These are phyloP conservation scores for Drosophila albomicans DNA, from an alignment of 1,140 invertebrate species.

Conservation along the genomic window DNA sequence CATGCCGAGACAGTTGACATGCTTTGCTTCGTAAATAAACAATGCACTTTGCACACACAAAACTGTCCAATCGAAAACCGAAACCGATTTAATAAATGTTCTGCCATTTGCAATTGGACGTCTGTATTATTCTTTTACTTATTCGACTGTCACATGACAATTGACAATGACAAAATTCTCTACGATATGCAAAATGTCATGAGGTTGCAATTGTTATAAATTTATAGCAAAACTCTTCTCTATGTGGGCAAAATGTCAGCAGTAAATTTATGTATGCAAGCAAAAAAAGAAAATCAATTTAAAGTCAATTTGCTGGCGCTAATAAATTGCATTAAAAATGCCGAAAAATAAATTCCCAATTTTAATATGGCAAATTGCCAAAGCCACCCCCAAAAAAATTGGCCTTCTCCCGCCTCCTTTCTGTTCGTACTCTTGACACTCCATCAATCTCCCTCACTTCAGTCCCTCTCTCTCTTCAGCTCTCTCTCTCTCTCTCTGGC, in stretches of 20 bases:
- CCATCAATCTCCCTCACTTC: slow-evolving; percentile 24
- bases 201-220: slow-evolving; percentile 33
- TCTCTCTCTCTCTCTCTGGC: background rate
- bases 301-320: slow-evolving; percentile 71
- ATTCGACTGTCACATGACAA: slow-evolving; percentile 11
- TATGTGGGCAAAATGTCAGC: slow-evolving; percentile 37
- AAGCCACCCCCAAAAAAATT: slow-evolving; percentile 1
- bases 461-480: background rate
- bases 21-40: slow-evolving; percentile 37
- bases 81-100: slow-evolving; percentile 66
- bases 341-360: slow-evolving; percentile 58
- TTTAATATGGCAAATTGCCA: slow-evolving; percentile 46
- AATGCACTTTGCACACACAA: slow-evolving; percentile 21
- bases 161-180: slow-evolving; percentile 66
- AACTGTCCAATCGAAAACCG: slow-evolving; percentile 1
- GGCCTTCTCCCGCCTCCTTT: background rate
- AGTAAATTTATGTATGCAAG: slow-evolving; percentile 53
- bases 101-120: slow-evolving; percentile 69
- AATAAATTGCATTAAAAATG: slow-evolving; percentile 82
- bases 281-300: slow-evolving; percentile 64
- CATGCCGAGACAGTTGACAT: slow-evolving; percentile 13
- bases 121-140: slow-evolving; percentile 7
- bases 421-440: slow-evolving; percentile 1
- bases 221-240: slow-evolving; percentile 9
- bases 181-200: slow-evolving; percentile 71